phyloP scores from a whole-genome alignment of 2,888 invertebrate species.

The Pammene aurita region DNA sequence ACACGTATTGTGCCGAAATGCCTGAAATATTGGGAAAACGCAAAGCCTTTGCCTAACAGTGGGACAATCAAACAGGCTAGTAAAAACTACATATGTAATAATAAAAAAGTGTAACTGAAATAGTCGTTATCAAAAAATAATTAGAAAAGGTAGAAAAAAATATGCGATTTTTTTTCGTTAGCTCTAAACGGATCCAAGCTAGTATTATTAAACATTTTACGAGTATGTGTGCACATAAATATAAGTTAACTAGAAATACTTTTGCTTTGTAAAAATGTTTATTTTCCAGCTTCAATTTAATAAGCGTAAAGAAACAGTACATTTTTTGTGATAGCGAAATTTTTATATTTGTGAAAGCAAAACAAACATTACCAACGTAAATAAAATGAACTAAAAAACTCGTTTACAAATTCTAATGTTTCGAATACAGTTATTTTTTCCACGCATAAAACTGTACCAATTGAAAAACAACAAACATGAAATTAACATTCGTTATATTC shows the following conservation, averaged over 20 bases:
- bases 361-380: background rate
- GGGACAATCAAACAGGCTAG: too few species aligned
- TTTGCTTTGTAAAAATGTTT: background rate
- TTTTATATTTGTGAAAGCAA: background rate
- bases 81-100: too few species aligned
- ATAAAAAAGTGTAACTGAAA: too few species aligned
- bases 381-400: background rate
- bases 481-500: slow-evolving; percentile 14
- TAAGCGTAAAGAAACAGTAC: background rate
- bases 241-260: background rate
- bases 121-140: too few species aligned
- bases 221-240: background rate
- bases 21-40: too few species aligned
- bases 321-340: background rate
- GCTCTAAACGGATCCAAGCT: too few species aligned
- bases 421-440: slow-evolving; percentile 4
- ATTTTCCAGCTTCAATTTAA: background rate
- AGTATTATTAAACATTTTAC: too few species aligned
- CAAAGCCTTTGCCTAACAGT: too few species aligned
- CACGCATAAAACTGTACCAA: background rate
- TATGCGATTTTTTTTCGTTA: too few species aligned
- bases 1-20: too few species aligned
- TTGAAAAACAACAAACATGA: slow-evolving; percentile 10
- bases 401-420: slow-evolving; percentile 1
- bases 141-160: too few species aligned